These are phyloP conservation scores for Melospiza georgiana DNA, from an alignment of 2,113 vertebrate species.

Conservation along the genomic window DNA sequence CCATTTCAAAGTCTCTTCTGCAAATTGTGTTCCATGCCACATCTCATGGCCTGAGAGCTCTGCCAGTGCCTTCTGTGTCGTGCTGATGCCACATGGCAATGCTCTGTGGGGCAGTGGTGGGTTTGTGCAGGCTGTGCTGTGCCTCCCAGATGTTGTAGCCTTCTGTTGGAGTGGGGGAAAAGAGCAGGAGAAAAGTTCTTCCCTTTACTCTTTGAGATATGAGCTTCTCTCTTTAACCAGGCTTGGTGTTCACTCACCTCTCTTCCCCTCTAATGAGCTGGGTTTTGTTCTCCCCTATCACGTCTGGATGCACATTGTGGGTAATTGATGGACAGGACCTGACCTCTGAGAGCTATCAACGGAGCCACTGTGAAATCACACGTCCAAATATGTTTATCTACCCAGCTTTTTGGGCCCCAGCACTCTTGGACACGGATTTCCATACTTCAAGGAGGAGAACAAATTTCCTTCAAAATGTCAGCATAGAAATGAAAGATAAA, in stretches of 20 bases:
- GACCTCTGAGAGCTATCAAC: conserved; percentile 56
- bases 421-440: conserved; percentile 13
- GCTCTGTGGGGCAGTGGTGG: background rate
- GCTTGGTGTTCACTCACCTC: conserved; percentile 31
- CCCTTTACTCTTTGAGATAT: background rate
- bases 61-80: accelerated
- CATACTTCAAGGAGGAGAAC: conserved; percentile 29
- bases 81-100: accelerated
- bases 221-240: conserved; percentile 16
- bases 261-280: conserved; percentile 41
- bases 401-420: background rate
- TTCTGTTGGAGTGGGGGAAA: background rate
- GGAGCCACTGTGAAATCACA: conserved; percentile 59
- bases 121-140: background rate
- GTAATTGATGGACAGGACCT: conserved; percentile 65
- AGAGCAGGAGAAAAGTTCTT: background rate
- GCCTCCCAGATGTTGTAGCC: background rate
- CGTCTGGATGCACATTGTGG: conserved; percentile 39
- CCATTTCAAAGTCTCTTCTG: background rate
- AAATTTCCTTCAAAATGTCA: conserved; percentile 66
- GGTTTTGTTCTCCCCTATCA: conserved; percentile 50
- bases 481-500: conserved; percentile 38
- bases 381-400: conserved; percentile 67
- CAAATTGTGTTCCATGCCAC: background rate
- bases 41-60: background rate